phyloP scores from a whole-genome alignment of 2,113 vertebrate genomes.

The Lutjanus erythropterus region DNA sequence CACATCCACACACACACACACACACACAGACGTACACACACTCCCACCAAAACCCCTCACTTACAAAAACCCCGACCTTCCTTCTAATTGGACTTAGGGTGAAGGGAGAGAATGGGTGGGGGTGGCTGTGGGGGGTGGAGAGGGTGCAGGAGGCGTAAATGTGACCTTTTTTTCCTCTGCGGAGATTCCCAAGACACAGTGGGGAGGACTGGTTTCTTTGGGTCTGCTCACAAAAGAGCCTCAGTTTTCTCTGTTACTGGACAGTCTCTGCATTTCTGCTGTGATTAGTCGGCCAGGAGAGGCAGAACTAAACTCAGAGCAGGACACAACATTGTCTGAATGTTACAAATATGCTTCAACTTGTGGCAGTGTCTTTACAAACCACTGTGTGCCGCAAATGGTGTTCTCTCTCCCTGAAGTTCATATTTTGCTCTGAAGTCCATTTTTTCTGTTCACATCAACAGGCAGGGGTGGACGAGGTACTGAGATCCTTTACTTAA shows the following conservation, averaged over 20 bases:
- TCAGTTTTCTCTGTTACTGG: conserved; percentile 49
- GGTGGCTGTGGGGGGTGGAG: conserved; percentile 33
- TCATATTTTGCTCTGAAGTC: neutral
- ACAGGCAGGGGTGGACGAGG: neutral
- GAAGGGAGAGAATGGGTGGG: conserved; percentile 59
- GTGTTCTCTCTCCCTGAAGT: neutral
- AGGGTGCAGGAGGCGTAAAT: conserved; percentile 62
- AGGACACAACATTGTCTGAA: neutral
- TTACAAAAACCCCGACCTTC: conserved; percentile 78
- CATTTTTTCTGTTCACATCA: neutral
- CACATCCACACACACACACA: conserved; percentile 39
- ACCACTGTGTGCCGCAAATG: neutral
- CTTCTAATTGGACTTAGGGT: conserved; percentile 83
- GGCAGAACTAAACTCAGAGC: neutral
- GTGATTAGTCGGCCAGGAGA: conserved; percentile 13
- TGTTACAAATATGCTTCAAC: neutral
- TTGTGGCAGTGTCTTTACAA: neutral
- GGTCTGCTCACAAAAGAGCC: conserved; percentile 64
- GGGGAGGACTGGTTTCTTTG: conserved; percentile 65
- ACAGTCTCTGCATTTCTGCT: conserved; percentile 20
- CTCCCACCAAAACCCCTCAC: conserved; percentile 48
- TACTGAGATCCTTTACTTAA: neutral
- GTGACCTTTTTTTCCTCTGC: conserved; percentile 60
- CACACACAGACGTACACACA: conserved; percentile 39
- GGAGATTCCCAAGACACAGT: conserved; percentile 79